Percentiles rank a stretch among this genome's conserved stretches.
Evolutionary conservation across 37 sponge, comb jelly and placozoan genomes (phyloP).

Genomic region (Mnemiopsis leidyi): DNA sequence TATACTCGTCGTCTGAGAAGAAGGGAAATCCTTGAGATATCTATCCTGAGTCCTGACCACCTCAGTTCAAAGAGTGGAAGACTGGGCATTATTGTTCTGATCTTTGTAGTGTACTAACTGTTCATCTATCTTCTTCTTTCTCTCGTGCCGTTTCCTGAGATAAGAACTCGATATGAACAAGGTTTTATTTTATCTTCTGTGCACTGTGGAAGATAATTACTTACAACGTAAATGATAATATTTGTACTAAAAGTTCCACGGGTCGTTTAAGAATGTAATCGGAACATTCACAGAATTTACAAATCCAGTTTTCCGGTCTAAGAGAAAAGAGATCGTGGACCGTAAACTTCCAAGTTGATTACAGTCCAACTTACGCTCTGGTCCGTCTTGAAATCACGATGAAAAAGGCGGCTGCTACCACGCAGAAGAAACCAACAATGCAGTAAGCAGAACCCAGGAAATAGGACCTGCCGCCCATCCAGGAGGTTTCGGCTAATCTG

Average conservation of each 20-base stretch:
- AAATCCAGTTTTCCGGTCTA: background rate
- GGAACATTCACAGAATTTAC: no score
- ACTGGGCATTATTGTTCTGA: no score
- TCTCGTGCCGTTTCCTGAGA: background rate
- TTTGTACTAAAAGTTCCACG: no score
- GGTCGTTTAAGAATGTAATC: no score
- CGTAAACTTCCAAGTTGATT: background rate
- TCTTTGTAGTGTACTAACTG: no score
- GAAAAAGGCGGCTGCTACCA: background rate
- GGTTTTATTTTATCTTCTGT: background rate
- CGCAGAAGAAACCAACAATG: background rate
- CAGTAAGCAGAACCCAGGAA: slow-evolving; percentile 21
- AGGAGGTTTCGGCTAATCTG: slow-evolving; percentile 20
- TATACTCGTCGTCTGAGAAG: no score
- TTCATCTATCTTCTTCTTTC: slow-evolving; percentile 38
- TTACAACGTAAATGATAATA: no score
- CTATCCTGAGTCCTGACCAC: no score
- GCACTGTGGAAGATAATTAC: no score
- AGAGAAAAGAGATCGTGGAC: background rate
- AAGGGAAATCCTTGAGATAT: no score
- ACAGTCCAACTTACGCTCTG: slow-evolving; percentile 15
- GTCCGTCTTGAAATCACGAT: background rate
- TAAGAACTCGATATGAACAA: background rate
- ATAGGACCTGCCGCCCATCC: slow-evolving; percentile 34
- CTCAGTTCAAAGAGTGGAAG: no score